phyloP scores from a whole-genome alignment of 2,113 vertebrate species.

The Scolopax mira region DNA sequence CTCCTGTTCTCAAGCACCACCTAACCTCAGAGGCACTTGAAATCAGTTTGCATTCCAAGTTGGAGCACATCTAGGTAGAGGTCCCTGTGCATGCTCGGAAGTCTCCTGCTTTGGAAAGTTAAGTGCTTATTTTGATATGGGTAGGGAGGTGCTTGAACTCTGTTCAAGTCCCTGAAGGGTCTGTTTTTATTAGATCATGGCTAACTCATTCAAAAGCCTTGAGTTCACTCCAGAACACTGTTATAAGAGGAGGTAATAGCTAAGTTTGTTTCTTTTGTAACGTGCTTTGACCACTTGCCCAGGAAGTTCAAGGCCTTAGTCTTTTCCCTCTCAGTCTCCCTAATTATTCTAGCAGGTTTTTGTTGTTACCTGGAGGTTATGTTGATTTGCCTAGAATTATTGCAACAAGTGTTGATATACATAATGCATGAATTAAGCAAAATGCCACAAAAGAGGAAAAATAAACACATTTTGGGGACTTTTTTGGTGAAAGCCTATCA shows the following conservation, averaged over 20 bases:
- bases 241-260: not conserved
- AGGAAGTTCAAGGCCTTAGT: not conserved
- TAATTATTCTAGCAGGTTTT: not conserved
- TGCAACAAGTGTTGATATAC: not conserved
- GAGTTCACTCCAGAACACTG: constrained; percentile 14
- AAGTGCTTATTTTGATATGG: constrained; percentile 50
- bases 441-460: not conserved
- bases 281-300: not conserved
- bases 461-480: fast-evolving
- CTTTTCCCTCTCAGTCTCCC: not conserved
- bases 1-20: constrained; percentile 51
- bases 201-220: constrained; percentile 11
- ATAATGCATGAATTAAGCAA: not conserved
- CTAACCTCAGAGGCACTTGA: constrained; percentile 52
- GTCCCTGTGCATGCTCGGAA: constrained; percentile 41
- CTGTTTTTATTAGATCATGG: constrained; percentile 34
- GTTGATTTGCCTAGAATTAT: not conserved
- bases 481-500: not conserved
- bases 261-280: not conserved
- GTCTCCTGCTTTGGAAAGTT: constrained; percentile 49
- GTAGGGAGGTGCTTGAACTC: constrained; percentile 42
- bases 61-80: constrained; percentile 43
- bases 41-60: constrained; percentile 36
- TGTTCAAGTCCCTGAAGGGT: constrained; percentile 35
- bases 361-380: not conserved